Evolutionary conservation across 2,113 vertebrate genomes (phyloP).

Genomic region (Phylloscopus trochiloides): DNA sequence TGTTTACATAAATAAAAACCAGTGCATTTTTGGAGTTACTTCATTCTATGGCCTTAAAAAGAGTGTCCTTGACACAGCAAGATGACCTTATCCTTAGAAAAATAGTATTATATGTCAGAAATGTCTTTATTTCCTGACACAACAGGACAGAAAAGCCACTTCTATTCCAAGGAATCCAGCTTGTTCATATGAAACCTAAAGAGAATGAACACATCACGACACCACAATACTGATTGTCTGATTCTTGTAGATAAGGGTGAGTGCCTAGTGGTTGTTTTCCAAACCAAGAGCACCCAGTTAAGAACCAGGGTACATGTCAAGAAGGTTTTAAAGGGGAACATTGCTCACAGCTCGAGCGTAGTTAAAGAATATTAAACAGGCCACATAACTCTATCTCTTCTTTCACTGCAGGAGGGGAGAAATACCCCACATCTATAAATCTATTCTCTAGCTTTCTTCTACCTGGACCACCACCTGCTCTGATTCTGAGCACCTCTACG

Average conservation of each 20-base stretch:
- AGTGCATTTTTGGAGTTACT: not conserved
- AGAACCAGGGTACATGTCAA: not conserved
- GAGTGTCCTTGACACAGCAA: not conserved
- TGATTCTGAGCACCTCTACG: not conserved
- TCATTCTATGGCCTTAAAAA: constrained; percentile 1
- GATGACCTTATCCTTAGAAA: not conserved
- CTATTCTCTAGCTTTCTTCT: not conserved
- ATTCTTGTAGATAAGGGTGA: not conserved
- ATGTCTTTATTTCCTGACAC: not conserved
- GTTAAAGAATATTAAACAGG: not conserved
- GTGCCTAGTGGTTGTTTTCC: not conserved
- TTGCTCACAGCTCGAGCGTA: not conserved
- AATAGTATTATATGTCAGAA: not conserved
- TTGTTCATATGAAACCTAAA: not conserved
- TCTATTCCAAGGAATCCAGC: not conserved
- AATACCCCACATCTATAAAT: no score
- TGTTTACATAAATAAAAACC: constrained; percentile 14
- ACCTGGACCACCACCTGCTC: not conserved
- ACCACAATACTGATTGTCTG: not conserved
- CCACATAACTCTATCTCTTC: not conserved
- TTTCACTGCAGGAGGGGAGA: not conserved
- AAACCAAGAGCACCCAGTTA: not conserved
- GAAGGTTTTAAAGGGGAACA: not conserved
- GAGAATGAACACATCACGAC: not conserved
- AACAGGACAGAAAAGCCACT: not conserved